These are phyloP conservation scores for Sebastes vulpes DNA, from an alignment of 2,797 vertebrate genomes.

Conservation along the genomic window DNA sequence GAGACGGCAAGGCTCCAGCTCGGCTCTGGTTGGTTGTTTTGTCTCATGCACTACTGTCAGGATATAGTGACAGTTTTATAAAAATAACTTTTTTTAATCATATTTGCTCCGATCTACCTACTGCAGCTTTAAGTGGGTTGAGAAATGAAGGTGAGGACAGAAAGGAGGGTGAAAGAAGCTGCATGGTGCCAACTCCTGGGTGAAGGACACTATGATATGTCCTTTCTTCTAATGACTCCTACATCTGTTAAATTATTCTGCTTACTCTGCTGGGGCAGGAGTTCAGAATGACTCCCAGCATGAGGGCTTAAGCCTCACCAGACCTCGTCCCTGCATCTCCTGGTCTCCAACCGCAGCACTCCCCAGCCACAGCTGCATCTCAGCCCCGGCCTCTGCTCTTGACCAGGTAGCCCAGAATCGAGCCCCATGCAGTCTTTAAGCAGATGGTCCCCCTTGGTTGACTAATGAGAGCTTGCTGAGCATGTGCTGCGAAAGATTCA, in stretches of 20 bases:
- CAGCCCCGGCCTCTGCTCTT: conserved; percentile 1
- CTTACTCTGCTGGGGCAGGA: conserved; percentile 30
- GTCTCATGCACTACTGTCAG: too few species aligned
- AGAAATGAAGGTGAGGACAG: conserved; percentile 15
- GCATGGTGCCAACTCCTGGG: conserved; percentile 43
- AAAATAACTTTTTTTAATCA: too few species aligned
- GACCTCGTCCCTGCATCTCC: conserved; percentile 11
- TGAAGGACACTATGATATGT: conserved; percentile 65
- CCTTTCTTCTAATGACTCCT: conserved; percentile 61
- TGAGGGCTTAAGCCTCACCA: conserved; percentile 8
- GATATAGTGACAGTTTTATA: too few species aligned
- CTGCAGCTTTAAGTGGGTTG: not conserved
- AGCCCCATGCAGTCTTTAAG: conserved; percentile 19
- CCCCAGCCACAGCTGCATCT: conserved; percentile 9
- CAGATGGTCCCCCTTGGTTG: conserved; percentile 56
- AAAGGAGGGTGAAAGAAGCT: conserved; percentile 3
- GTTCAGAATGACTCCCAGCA: conserved; percentile 20
- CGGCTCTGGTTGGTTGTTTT: too few species aligned
- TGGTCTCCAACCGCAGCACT: not conserved
- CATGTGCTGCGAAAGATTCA: conserved; percentile 36
- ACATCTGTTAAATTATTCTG: conserved; percentile 54
- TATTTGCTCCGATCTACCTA: too few species aligned
- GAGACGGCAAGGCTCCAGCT: too few species aligned
- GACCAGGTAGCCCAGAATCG: conserved; percentile 22
- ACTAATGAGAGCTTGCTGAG: conserved; percentile 60